Evolutionary conservation across 2,888 invertebrate species (phyloP), one percentile per base, ranked within the genome.

Genomic region (Sceliomorpha sp.): DNA sequence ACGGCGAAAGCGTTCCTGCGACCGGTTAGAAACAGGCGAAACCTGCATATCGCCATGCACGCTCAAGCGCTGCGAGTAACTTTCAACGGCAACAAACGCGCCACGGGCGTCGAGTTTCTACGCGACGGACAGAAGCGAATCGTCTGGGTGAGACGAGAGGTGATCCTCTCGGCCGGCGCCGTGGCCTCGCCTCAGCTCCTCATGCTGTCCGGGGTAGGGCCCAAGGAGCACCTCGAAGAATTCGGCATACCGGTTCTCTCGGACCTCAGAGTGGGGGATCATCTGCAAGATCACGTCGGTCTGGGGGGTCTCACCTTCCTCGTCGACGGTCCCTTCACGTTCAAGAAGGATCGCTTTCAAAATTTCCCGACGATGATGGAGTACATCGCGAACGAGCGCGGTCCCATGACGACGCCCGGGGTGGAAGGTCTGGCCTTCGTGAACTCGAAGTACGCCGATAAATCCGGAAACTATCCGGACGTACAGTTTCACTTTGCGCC

Each of bases 181-280:
- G 92, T 98, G 27, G 94, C 95, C 48, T 93, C 95, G 1, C 97
- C 98, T 0, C 97, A 98, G 78, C 83, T 98, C 12, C 90, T 98
- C 72, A 96, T 98, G 96, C 85, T 98, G 5, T 96, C 96, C 50
- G 98, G 98, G 0, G 91, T 97, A 13, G 96, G 96, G 0, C 96
- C 95, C 0, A 91, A 91, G 1, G 94, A 94, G 8, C 95, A 96
- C 81, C 88, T 96, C 2, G 89, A 91, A 56, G 91, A 93, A 59
- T 91, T 93, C 69, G 91, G 91, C 2, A 95, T 97, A 68, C 94
- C 94, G 0, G 91, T 96, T 0, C 79, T 95, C 5, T 91, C 93
- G 1, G 92, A 96, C 85, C 86, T 95, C 0, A 93, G 94, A 78
- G 96, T 96, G 0, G 96, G 95, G 1, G 91, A 94, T 77, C 95